Percentiles rank a stretch among this genome's conserved stretches.
These are phyloP conservation scores for Hystrix cristata DNA, from an alignment of 2,113 vertebrate genomes.

Conservation along the genomic window DNA sequence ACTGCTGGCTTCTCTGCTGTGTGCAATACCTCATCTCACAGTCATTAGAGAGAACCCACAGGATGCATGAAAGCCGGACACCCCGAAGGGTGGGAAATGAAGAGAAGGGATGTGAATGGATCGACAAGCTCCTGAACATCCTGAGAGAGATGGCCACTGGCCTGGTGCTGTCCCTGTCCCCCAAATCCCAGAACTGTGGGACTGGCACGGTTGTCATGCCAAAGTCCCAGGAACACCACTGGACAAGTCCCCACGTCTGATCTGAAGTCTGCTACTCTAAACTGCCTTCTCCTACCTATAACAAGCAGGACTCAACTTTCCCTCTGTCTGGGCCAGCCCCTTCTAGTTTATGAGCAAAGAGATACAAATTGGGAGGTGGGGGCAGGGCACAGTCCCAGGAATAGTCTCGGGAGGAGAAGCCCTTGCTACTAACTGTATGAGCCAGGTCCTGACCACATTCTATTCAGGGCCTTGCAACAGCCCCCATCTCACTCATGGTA, in stretches of 20 bases:
- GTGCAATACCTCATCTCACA: conserved; percentile 60
- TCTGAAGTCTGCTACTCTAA: neutral
- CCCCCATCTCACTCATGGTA: neutral
- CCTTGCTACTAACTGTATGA: neutral
- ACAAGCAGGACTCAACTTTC: neutral
- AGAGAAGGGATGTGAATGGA: neutral
- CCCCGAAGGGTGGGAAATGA: conserved; percentile 61
- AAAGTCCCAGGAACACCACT: neutral
- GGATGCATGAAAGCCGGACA: conserved; percentile 31
- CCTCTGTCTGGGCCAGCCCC: neutral
- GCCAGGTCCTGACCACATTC: neutral
- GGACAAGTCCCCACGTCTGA: neutral
- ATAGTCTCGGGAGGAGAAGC: neutral
- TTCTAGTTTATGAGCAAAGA: neutral
- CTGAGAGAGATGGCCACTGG: neutral
- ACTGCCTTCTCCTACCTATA: neutral
- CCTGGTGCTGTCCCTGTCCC: neutral
- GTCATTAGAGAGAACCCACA: conserved; percentile 73
- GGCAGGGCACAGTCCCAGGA: neutral
- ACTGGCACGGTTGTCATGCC: neutral
- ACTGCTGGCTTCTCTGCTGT: conserved; percentile 56
- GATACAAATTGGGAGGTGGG: neutral
- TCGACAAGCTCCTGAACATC: neutral
- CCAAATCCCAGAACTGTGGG: neutral
- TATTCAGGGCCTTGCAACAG: neutral